Base-by-base conservation (phyloP, 2,113 vertebrate genomes). In the Pelusios castaneus region DNA sequence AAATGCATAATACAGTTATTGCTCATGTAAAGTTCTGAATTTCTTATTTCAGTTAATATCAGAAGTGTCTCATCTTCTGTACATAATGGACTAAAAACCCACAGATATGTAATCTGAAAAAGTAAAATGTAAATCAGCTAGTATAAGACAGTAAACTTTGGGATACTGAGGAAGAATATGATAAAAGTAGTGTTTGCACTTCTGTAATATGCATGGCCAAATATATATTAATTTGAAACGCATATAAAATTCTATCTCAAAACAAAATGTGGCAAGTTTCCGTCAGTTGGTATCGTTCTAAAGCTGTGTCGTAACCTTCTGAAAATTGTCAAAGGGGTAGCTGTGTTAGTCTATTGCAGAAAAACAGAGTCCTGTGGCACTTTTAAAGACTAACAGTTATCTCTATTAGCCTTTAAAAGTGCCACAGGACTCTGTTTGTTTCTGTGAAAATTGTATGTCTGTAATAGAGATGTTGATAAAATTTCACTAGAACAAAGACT, bases 301-400 rank as follows among this genome's bases (percentile, higher is more conserved):
- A 95, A 96, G 49, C 16, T 85, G 10, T 82, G 3, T 87, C 95
- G 63, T 43, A 94, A 95, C 95, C 91, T 60, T 89, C 84, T 83
- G n/a, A 78, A 85, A 81, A 67, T 47, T 47, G 47, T 47, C 47
- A 47, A 47, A 47, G 47, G 47, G 10, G 10, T 10, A 47, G 47
- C 47, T 10, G 10, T 47, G 47, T 47, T 47, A 47, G 10, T 10
- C 47, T 47, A 47, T 6, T 47, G 6, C 47, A 47, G 47, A 6
- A 8, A 47, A 47, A 47, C 47, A 47, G 47, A 47, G 47, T 47
- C 47, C 47, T 47, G 47, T 47, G 47, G 47, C 47, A 47, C 10
- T 47, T 47, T 47, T 47, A 47, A 47, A 47, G 47, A 47, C 47
- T 47, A 47, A 47, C 47, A 47, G 10, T n/a, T n/a, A n/a, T n/a